Evolutionary conservation across 1,140 invertebrate genomes (phyloP), one percentile per base, ranked within the genome.

Genomic region (Gryllus bimaculatus): DNA sequence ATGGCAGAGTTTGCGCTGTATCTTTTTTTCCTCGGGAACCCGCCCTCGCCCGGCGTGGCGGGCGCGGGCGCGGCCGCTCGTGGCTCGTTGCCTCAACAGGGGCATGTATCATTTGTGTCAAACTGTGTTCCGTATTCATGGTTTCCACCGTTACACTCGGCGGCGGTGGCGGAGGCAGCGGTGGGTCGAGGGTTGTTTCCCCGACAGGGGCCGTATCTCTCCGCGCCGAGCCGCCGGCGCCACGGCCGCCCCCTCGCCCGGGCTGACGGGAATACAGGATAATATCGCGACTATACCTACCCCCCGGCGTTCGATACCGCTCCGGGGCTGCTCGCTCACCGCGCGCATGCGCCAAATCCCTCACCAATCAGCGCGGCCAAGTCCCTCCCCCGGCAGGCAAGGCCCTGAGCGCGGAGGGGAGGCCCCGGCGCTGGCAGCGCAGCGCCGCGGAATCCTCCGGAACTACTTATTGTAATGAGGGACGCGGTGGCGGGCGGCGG

Each of bases 41-140:
- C 54, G 10, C 54, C 54, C 54, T 13, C 54, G 54, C 54, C 54
- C 54, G 26, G 26, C 26, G 26, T 39, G 26, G 26, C 26, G 26
- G 26, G 26, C 26, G 26, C 26, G 26, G 26, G 26, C 26, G 26
- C 26, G 26, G 26, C 18, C 54, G 18, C 54, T 18, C 54, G 54
- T 10, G 18, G 54, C 54, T 66, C 54, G 54, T 66, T 66, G 54
- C 54, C 18, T 66, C 54, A 66, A 66, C 54, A 66, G 54, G 10
- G 54, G 54, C 54, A 66, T 66, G 54, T 66, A 66, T 66, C 54
- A 66, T 66, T 66, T 66, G 54, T 66, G 54, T 66, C 54, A 66
- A 66, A 66, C 54, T 66, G 54, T 66, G 54, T 66, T 66, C 54
- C 54, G 54, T 66, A 66, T 66, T 66, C 54, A 66, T 66, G 54